Evolutionary conservation across 1,140 invertebrate genomes (phyloP).

Genomic region (Drosophila pruinosa): DNA sequence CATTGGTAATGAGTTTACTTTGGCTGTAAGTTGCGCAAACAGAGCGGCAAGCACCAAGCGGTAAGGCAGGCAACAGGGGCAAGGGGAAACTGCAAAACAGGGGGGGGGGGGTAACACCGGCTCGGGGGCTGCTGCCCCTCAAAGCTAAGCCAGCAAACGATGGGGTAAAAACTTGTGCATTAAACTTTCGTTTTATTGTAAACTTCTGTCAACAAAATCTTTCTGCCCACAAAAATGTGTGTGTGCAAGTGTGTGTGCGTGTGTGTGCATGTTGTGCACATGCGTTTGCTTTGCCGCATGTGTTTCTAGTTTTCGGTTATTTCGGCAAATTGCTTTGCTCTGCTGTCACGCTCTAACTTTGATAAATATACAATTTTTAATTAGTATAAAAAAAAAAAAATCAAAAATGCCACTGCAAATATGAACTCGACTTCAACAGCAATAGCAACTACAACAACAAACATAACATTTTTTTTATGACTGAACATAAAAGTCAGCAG

Average conservation of each 20-base stretch:
- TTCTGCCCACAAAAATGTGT: constrained; percentile 52
- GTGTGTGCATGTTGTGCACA: constrained; percentile 2
- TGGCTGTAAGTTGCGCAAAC: constrained; percentile 77
- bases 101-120: constrained; percentile 10
- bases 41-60: constrained; percentile 66
- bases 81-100: not conserved
- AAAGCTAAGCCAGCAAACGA: constrained; percentile 49
- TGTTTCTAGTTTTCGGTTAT: constrained; percentile 61
- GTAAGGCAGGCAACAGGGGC: not conserved
- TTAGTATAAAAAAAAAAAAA: constrained; percentile 51
- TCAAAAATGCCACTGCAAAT: constrained; percentile 47
- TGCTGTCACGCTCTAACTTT: constrained; percentile 51
- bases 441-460: not conserved
- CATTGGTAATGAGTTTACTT: constrained; percentile 81
- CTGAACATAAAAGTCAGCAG: constrained; percentile 48
- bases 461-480: constrained; percentile 27
- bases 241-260: not conserved
- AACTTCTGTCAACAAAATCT: constrained; percentile 76
- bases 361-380: constrained; percentile 72
- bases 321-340: constrained; percentile 61
- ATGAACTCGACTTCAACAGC: constrained; percentile 15
- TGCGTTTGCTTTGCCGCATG: constrained; percentile 34
- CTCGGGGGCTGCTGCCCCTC: constrained; percentile 23
- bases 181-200: constrained; percentile 79
- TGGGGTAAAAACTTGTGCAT: constrained; percentile 66